These are phyloP conservation scores for Ivindomyrus marchei DNA, from an alignment of 2,113 vertebrate species.

Conservation along the genomic window DNA sequence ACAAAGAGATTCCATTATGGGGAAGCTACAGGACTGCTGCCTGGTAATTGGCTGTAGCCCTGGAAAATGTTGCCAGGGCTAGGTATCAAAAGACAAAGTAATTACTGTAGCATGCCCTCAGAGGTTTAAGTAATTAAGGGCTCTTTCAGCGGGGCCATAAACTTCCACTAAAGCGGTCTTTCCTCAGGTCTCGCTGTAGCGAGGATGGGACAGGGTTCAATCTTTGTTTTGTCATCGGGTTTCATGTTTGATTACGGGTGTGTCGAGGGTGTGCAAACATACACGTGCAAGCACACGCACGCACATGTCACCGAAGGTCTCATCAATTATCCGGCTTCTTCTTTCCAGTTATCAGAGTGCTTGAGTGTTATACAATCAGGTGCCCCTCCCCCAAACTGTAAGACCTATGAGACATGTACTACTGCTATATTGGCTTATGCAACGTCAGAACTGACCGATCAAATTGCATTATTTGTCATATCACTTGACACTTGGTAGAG, in stretches of 20 bases:
- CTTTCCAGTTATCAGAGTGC: neutral
- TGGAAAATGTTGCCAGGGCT: constrained; percentile 9
- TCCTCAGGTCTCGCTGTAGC: constrained; percentile 18
- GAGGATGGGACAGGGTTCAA: neutral
- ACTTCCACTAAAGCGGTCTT: constrained; percentile 11
- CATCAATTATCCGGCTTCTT: constrained; percentile 14
- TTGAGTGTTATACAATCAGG: neutral
- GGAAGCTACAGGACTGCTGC: neutral
- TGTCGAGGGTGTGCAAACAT: constrained; percentile 3
- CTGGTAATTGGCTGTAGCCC: constrained; percentile 17
- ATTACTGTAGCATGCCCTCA: constrained; percentile 17
- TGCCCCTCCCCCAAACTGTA: neutral
- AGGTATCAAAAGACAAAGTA: constrained; percentile 22
- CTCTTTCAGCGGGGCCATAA: constrained; percentile 10
- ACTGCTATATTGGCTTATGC: neutral
- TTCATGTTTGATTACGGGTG: constrained; percentile 22
- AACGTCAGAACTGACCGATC: neutral
- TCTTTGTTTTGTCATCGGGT: constrained; percentile 17
- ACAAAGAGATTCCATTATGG: constrained; percentile 10
- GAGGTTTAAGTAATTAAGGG: constrained; percentile 23
- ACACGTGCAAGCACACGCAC: neutral
- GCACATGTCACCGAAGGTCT: neutral
- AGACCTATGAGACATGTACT: no score
- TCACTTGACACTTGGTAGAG: neutral
- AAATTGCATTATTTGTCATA: neutral